Evolutionary conservation across 2,113 vertebrate genomes (phyloP).

Genomic region (Crotalus horridus): DNA sequence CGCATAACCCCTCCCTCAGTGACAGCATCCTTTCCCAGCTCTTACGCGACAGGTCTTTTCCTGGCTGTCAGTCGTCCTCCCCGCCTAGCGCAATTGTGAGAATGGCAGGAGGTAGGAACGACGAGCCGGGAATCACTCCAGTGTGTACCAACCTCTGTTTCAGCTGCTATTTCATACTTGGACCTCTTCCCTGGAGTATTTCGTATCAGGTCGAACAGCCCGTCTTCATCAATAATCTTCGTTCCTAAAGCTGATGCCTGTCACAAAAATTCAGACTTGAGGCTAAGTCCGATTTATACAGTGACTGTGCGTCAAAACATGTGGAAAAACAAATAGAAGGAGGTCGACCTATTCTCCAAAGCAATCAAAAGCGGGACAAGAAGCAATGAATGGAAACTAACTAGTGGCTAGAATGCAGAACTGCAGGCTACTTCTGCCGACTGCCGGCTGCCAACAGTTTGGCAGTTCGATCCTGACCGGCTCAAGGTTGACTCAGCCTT

Average conservation of each 20-base stretch:
- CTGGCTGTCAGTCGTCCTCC: neutral
- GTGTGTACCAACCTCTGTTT: slow-evolving; percentile 79
- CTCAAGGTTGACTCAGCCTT: too few relatives aligned
- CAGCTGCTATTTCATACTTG: slow-evolving; percentile 88
- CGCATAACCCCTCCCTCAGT: neutral
- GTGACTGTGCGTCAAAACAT: neutral
- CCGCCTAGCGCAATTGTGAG: neutral
- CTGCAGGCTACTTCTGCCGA: too few relatives aligned
- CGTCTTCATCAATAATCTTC: slow-evolving; percentile 89
- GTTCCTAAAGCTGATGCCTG: slow-evolving; percentile 89
- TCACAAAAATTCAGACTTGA: slow-evolving; percentile 22
- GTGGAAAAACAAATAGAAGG: slow-evolving; percentile 6
- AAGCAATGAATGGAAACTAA: neutral
- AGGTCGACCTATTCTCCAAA: neutral
- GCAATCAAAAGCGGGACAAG: neutral
- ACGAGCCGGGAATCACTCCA: neutral
- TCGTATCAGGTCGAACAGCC: slow-evolving; percentile 86
- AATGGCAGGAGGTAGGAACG: neutral
- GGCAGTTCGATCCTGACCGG: too few relatives aligned
- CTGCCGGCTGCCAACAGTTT: too few relatives aligned
- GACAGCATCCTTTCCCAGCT: neutral
- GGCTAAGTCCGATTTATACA: neutral
- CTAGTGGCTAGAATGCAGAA: too few relatives aligned
- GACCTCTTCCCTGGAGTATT: slow-evolving; percentile 94
- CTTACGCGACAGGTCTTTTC: neutral